These are phyloP conservation scores for Gadus chalcogrammus DNA, from an alignment of 2,113 vertebrate genomes.

Conservation along the genomic window DNA sequence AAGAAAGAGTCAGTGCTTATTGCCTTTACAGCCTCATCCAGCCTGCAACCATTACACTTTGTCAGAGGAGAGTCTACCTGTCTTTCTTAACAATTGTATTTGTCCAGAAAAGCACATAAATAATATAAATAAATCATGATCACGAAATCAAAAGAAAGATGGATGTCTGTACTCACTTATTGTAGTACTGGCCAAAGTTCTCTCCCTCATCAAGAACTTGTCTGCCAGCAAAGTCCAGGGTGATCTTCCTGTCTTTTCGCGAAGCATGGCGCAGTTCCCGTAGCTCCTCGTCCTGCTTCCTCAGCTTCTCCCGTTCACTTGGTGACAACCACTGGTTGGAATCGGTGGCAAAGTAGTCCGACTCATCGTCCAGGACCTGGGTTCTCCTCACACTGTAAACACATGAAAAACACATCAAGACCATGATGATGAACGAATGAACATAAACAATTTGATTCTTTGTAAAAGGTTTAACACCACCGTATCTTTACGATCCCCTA, in stretches of 20 bases:
- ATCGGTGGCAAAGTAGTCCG: conserved; percentile 91
- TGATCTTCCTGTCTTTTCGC: conserved; percentile 84
- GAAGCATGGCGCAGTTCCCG: conserved; percentile 86
- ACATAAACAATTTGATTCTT: too few species aligned
- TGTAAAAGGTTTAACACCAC: too few species aligned
- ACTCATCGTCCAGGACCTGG: conserved; percentile 94
- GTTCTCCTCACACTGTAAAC: conserved; percentile 83
- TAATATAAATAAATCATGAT: too few species aligned
- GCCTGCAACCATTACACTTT: conserved; percentile 61
- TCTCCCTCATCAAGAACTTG: conserved; percentile 83
- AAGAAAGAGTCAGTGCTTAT: conserved; percentile 69
- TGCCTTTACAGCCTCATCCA: conserved; percentile 85
- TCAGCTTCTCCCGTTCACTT: conserved; percentile 80
- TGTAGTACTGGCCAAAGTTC: conserved; percentile 81
- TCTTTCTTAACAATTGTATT: too few species aligned
- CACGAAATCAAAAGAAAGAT: neutral
- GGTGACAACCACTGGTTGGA: conserved; percentile 96
- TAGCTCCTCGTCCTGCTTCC: conserved; percentile 85
- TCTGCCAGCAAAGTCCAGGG: conserved; percentile 91
- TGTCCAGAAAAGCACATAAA: neutral
- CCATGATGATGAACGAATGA: neutral
- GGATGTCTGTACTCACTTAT: conserved; percentile 70
- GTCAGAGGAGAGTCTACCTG: neutral
- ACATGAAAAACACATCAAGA: neutral
- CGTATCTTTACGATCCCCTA: too few species aligned